A percentile compares a stretch with the other conserved stretches of the same genome.
phyloP scores from a whole-genome alignment of 2,797 vertebrate genomes.

The Lepus oiostolus region DNA sequence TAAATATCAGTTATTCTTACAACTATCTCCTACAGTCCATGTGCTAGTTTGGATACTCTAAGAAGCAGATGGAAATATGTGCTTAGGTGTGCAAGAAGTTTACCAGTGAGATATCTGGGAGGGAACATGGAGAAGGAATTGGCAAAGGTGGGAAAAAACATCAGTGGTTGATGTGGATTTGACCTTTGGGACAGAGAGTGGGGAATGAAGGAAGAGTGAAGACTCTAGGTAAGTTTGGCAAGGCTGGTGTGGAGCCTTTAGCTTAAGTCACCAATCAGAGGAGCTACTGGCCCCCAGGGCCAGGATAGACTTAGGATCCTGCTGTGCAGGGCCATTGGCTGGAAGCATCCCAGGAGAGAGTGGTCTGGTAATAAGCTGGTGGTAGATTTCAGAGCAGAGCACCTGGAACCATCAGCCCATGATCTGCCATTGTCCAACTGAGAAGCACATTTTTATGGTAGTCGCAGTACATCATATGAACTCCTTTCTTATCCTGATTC shows the following conservation, averaged over 20 bases:
- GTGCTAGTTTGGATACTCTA: neutral
- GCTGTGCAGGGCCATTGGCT: too few species aligned
- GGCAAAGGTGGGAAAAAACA: fast-evolving
- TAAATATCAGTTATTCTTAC: constrained; percentile 21
- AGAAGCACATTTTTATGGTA: neutral
- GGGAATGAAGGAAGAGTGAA: neutral
- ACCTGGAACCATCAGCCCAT: fast-evolving
- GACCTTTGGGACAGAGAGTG: neutral
- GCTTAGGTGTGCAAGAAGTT: neutral
- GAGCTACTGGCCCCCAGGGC: neutral
- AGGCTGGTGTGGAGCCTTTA: neutral
- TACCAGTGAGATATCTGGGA: neutral
- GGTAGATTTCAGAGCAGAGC: neutral
- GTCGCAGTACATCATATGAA: neutral
- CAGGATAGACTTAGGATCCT: neutral
- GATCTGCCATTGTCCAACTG: neutral
- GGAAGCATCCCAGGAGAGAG: neutral
- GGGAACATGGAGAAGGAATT: neutral
- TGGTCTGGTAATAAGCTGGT: neutral
- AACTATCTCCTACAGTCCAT: neutral
- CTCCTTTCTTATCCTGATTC: neutral
- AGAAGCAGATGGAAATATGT: neutral
- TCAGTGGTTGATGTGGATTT: neutral
- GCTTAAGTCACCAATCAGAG: neutral
- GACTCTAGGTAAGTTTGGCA: neutral